Percentiles rank a stretch among this genome's conserved stretches.
Conservation (phyloP, 37 sponge, comb jelly and placozoan genomes). For the Agelas oroides region DNA sequence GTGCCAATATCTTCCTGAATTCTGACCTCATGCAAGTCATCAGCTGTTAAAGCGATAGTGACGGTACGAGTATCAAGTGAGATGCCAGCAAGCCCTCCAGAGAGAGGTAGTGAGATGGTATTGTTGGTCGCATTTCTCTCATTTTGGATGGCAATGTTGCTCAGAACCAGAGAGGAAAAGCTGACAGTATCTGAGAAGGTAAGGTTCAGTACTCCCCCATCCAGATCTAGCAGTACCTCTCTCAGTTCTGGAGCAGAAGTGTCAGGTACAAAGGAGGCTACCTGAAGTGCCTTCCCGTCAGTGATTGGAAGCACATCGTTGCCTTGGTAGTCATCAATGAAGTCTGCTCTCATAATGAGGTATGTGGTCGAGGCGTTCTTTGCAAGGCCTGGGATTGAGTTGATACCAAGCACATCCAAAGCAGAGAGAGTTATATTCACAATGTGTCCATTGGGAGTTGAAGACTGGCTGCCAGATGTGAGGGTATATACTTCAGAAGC, state of each 20-base stretch:
- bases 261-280: constrained; percentile 58
- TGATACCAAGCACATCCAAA: constrained; percentile 74
- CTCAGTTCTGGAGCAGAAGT: constrained; percentile 57
- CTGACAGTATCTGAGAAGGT: constrained; percentile 76
- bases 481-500: constrained; percentile 43
- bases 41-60: constrained; percentile 31
- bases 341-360: constrained; percentile 83
- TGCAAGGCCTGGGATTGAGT: constrained; percentile 62
- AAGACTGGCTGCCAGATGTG: constrained; percentile 56
- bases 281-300: constrained; percentile 85
- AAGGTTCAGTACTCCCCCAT: constrained; percentile 65
- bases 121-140: constrained; percentile 21
- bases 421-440: constrained; percentile 69
- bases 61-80: constrained; percentile 66
- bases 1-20: constrained; percentile 59
- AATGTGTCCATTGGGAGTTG: constrained; percentile 65
- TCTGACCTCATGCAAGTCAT: constrained; percentile 63
- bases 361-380: constrained; percentile 59
- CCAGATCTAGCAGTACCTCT: constrained; percentile 69
- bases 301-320: constrained; percentile 81
- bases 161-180: constrained; percentile 34
- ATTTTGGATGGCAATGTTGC: constrained; percentile 63
- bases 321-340: constrained; percentile 84
- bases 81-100: constrained; percentile 26
- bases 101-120: constrained; percentile 38